Conservation (phyloP, 1,140 invertebrate species). For the Micrasema longulum region DNA sequence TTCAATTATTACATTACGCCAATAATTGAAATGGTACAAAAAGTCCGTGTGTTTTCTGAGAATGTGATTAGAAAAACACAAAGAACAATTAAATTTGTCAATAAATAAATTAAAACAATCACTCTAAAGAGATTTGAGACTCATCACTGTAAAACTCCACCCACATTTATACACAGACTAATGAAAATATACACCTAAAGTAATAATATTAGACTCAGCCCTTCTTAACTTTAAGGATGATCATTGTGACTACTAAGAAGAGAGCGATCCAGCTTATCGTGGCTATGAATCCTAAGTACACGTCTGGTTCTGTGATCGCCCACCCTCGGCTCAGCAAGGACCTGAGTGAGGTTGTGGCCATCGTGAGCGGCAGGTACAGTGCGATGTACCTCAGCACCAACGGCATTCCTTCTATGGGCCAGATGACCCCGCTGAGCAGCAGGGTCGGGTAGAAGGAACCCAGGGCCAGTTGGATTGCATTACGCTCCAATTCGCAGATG, state of each 20-base stretch:
- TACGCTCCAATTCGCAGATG: slow-evolving; percentile 90
- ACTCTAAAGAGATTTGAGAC: slow-evolving; percentile 6
- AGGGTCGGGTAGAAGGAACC: slow-evolving; percentile 96
- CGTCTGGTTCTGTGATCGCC: slow-evolving; percentile 82
- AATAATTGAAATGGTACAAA: too few relatives aligned
- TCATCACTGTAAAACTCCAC: slow-evolving; percentile 14
- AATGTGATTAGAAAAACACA: neutral
- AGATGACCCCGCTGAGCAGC: slow-evolving; percentile 90
- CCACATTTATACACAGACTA: slow-evolving; percentile 28
- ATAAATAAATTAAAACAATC: slow-evolving; percentile 30
- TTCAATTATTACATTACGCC: too few relatives aligned
- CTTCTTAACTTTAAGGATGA: slow-evolving; percentile 83
- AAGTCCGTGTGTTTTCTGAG: neutral
- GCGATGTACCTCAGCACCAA: slow-evolving; percentile 84
- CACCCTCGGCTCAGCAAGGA: slow-evolving; percentile 92
- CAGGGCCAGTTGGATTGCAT: slow-evolving; percentile 93
- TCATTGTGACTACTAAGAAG: slow-evolving; percentile 85
- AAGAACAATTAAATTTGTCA: neutral
- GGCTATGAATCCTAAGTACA: slow-evolving; percentile 90
- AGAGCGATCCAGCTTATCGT: slow-evolving; percentile 89
- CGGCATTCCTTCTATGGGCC: slow-evolving; percentile 92
- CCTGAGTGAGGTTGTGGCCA: slow-evolving; percentile 90
- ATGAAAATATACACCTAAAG: slow-evolving; percentile 28
- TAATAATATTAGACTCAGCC: slow-evolving; percentile 62
- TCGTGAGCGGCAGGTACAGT: slow-evolving; percentile 87